phyloP scores from a whole-genome alignment of 35 echinoderm and acorn worm species.

The Holothuria glaberrima region DNA sequence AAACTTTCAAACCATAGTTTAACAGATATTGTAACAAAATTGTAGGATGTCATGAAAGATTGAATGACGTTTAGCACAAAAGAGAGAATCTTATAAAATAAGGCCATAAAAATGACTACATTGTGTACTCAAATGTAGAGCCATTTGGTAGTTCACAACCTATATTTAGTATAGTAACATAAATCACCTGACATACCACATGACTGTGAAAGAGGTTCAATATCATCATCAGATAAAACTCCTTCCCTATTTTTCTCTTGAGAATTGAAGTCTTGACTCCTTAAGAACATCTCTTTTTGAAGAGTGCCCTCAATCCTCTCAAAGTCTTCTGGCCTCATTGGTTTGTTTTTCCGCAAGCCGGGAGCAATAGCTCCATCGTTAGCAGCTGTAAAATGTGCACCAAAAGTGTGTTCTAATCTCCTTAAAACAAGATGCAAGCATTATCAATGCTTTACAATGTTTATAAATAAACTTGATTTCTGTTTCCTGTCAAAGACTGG shows the following conservation, averaged over 20 bases:
- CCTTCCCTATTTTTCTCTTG: slow-evolving; percentile 26
- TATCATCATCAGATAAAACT: slow-evolving; percentile 53
- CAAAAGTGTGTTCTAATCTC: no score
- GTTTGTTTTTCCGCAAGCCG: slow-evolving; percentile 80
- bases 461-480: no score
- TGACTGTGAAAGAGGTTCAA: slow-evolving; percentile 45
- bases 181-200: slow-evolving; percentile 9
- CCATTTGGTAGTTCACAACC: no score
- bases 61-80: no score
- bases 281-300: slow-evolving; percentile 63
- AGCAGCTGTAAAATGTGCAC: slow-evolving; percentile 51
- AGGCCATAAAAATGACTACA: no score
- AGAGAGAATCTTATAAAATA: no score
- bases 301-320: slow-evolving; percentile 87
- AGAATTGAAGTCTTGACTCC: slow-evolving; percentile 7
- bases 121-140: no score
- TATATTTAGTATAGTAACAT: neutral
- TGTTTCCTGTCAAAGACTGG: no score
- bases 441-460: no score
- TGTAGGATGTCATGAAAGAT: no score
- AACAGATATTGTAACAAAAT: no score
- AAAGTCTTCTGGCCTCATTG: slow-evolving; percentile 85
- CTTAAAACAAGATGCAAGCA: neutral
- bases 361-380: slow-evolving; percentile 44
- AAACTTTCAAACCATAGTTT: no score